Base-by-base conservation (phyloP, 2,888 invertebrate genomes). In the Drosophila subquinaria region DNA sequence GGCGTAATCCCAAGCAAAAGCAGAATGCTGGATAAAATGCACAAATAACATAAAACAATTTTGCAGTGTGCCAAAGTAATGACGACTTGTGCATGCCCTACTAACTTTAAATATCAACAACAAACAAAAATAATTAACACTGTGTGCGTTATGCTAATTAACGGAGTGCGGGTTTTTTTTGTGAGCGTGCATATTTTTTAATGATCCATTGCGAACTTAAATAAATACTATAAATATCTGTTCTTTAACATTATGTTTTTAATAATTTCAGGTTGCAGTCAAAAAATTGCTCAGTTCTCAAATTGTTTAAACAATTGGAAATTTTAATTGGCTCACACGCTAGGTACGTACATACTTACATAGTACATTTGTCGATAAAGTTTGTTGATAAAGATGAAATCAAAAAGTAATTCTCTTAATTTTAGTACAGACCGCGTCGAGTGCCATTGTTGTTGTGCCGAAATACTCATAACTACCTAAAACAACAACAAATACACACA, bases 1-100 rank as follows among this genome's bases (percentile, higher is more conserved):
- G 75, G 59, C 75, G 67, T 78, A 78, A 78, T 78, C 47, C 57
- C 55, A 17, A 15, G 35, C 52, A 38, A 23, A 43, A 57, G 35
- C 45, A 51, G 33, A 40, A 33, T 51, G 50, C 36, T 64, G 10
- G 23, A 43, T 5, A 42, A 51, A 59, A 36, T 65, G 65, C 57
- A 53, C 47, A 48, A 30, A 30, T 15, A 33, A 38, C 15, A 53
- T 23, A 35, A 47, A 15, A 27, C 27, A 67, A 50, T 20, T 13
- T 52, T 23, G n/a, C 20, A 42, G 17, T 30, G 43, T 9, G 20
- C 5, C 3, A 20, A 63, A 10, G 17, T 11, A 35, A 5, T 38
- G n/a, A 13, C 66, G 66, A 72, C 48, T 50, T 9, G 15, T 40
- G 57, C 17, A 57, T 77, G 23, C 74, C 10, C 77, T 76, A 4